Conservation (phyloP, 2,113 vertebrate species). For the Ibidorhyncha struthersii region DNA sequence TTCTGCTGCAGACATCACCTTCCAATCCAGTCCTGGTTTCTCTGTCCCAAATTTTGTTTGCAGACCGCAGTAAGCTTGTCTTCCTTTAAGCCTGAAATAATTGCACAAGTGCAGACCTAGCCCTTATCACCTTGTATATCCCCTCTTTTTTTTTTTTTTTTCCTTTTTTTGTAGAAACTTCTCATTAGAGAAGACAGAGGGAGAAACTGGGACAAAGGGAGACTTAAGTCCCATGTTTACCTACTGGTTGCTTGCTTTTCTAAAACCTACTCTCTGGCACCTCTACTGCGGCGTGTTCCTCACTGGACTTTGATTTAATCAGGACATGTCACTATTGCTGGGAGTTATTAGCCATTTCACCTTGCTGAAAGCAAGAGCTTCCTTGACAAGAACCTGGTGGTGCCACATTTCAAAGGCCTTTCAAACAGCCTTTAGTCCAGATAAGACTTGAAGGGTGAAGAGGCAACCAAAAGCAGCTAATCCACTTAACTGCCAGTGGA, state of each 20-base stretch:
- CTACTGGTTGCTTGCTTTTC: background rate
- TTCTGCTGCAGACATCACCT: background rate
- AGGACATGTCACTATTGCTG: background rate
- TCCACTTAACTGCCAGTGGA: slow-evolving; percentile 1
- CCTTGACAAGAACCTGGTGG: background rate
- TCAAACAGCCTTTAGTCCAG: background rate
- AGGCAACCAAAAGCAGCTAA: slow-evolving; percentile 43
- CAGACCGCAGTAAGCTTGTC: background rate
- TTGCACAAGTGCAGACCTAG: background rate
- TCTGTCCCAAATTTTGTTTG: accelerated
- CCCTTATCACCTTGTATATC: background rate
- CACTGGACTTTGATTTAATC: background rate
- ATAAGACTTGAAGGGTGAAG: background rate
- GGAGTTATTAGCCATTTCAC: background rate
- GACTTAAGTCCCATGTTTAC: background rate
- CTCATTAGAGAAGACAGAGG: background rate
- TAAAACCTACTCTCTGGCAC: background rate
- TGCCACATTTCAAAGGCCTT: background rate
- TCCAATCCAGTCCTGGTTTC: background rate
- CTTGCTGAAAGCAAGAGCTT: background rate
- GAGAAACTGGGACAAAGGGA: background rate
- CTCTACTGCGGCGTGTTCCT: background rate
- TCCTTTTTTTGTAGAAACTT: background rate
- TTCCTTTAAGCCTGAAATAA: background rate
- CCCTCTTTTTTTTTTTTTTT: background rate